These are phyloP conservation scores for Apis florea DNA, from an alignment of 1,140 invertebrate genomes.

Conservation along the genomic window DNA sequence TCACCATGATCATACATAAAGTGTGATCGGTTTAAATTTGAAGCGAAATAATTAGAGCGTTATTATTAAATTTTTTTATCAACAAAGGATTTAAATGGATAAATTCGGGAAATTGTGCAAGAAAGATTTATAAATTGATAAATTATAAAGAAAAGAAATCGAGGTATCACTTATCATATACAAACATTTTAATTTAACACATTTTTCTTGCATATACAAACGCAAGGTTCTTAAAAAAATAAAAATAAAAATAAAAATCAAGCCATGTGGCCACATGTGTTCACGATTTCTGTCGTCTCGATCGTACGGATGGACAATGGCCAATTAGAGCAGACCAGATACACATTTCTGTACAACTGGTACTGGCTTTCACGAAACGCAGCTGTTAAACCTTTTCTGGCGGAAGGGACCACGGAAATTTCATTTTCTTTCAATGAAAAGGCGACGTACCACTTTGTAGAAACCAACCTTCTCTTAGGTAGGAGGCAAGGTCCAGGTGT, in stretches of 20 bases:
- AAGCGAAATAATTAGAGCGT: too few species aligned
- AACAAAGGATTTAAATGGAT: too few species aligned
- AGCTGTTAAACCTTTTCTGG: conserved; percentile 52
- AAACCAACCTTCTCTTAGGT: conserved; percentile 34
- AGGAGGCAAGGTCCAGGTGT: conserved; percentile 50
- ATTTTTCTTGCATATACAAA: too few species aligned
- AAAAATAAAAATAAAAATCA: neutral
- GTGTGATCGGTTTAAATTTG: too few species aligned
- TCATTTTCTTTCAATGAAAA: conserved; percentile 47
- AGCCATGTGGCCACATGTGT: neutral
- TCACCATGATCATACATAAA: too few species aligned
- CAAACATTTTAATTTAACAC: too few species aligned
- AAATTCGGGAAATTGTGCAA: too few species aligned
- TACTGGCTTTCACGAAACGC: conserved; percentile 58
- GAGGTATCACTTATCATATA: too few species aligned
- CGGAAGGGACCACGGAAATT: conserved; percentile 12
- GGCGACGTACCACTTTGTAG: conserved; percentile 30
- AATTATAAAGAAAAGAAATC: too few species aligned
- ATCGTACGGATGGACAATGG: conserved; percentile 35
- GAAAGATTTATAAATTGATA: too few species aligned
- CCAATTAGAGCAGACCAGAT: conserved; percentile 53
- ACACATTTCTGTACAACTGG: conserved; percentile 50
- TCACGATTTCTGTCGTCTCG: conserved; percentile 15
- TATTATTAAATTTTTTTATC: too few species aligned
- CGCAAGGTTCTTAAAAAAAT: too few species aligned